Percentiles rank a stretch among this genome's conserved stretches.
Conservation (phyloP, 2,888 invertebrate genomes). For the Hirtodrosophila alboralis region DNA sequence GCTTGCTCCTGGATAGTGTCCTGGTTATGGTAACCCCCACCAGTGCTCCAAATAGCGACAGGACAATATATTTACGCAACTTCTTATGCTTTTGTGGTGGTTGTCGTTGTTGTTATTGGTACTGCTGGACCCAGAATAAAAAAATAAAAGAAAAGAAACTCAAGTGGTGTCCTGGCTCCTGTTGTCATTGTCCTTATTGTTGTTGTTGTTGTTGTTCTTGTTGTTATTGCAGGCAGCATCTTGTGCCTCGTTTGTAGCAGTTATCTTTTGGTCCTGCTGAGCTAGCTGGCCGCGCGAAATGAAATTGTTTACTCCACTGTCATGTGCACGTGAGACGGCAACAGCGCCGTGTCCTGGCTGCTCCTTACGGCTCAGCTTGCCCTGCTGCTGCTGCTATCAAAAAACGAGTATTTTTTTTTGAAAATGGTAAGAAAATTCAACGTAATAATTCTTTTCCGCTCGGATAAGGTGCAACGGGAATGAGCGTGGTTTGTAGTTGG, state of each 20-base stretch:
- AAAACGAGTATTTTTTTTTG: constrained; percentile 66
- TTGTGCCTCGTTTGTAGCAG: constrained; percentile 77
- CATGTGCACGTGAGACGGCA: constrained; percentile 74
- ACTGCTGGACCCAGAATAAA: constrained; percentile 36
- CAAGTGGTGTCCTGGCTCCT: constrained; percentile 65
- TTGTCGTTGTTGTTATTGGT: constrained; percentile 50
- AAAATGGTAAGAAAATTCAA: constrained; percentile 63
- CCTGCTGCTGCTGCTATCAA: constrained; percentile 63
- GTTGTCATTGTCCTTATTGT: constrained; percentile 40
- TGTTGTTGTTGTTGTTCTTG: constrained; percentile 29
- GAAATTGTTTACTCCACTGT: constrained; percentile 80
- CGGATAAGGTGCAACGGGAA: constrained; percentile 62
- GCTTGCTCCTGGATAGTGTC: constrained; percentile 35
- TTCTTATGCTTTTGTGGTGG: constrained; percentile 70
- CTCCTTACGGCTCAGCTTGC: constrained; percentile 50
- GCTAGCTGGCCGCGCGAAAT: constrained; percentile 63
- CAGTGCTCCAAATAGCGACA: constrained; percentile 53
- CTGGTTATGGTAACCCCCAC: constrained; percentile 28
- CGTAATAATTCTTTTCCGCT: constrained; percentile 82
- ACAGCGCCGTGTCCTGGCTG: constrained; percentile 46
- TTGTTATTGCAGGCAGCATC: constrained; percentile 68
- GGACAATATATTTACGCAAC: constrained; percentile 79
- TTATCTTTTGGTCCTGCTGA: constrained; percentile 71
- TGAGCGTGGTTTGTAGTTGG: background rate
- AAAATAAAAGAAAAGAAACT: constrained; percentile 41